A percentile compares a stretch with the other conserved stretches of the same genome.
These are phyloP conservation scores for Quiscalus mexicanus DNA, from an alignment of 2,113 vertebrate genomes.

Conservation along the genomic window DNA sequence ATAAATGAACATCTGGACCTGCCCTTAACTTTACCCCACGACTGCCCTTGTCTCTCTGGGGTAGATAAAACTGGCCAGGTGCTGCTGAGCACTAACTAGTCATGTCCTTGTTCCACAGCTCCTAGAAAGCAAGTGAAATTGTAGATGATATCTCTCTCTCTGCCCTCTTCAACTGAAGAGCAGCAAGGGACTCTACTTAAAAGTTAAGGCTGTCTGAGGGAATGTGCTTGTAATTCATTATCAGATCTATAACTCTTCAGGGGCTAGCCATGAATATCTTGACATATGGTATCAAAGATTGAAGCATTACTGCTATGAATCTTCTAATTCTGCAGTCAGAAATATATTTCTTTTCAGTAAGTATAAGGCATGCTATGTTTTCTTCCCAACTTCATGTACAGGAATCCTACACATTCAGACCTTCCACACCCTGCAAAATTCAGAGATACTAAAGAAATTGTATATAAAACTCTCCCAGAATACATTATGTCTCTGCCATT, in stretches of 20 bases:
- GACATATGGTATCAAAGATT: neutral
- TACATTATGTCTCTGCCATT: neutral
- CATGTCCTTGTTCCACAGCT: too few species aligned
- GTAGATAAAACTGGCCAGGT: neutral
- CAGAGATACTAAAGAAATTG: neutral
- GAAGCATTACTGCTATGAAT: neutral
- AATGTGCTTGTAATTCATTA: neutral
- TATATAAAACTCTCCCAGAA: neutral
- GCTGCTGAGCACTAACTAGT: neutral
- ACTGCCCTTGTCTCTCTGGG: fast-evolving
- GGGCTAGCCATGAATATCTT: neutral
- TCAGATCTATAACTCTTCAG: neutral
- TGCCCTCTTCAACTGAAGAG: neutral
- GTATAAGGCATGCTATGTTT: neutral
- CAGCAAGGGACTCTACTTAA: neutral
- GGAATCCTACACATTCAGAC: neutral
- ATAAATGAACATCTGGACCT: neutral
- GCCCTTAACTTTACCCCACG: fast-evolving
- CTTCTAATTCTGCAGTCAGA: neutral
- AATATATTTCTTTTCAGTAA: neutral
- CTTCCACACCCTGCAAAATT: neutral
- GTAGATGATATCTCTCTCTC: neutral
- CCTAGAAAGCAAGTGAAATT: neutral
- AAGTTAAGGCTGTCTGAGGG: neutral
- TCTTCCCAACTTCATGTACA: neutral